A percentile compares a stretch with the other conserved stretches of the same genome.
Evolutionary conservation across 2,797 vertebrate species (phyloP).

Genomic region (Melanotaenia trifasciata): DNA sequence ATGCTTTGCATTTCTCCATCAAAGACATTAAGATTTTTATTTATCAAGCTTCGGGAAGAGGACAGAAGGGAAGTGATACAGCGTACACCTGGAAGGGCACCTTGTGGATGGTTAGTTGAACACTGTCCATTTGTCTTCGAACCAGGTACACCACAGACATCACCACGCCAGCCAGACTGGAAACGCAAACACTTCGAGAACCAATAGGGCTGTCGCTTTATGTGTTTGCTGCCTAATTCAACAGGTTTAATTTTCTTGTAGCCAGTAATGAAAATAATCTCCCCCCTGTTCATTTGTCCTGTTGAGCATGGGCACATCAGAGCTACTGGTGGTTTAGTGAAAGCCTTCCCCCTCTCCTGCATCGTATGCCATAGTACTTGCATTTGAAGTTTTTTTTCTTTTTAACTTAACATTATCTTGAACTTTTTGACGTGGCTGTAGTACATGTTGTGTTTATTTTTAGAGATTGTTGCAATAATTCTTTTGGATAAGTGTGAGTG

Average conservation of each 20-base stretch:
- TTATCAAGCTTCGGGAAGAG: constrained; percentile 38
- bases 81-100: constrained; percentile 79
- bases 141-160: constrained; percentile 70
- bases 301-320: constrained; percentile 64
- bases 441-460: constrained; percentile 79
- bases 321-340: constrained; percentile 74
- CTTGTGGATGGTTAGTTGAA: constrained; percentile 54
- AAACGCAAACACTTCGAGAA: constrained; percentile 72
- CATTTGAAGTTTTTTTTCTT: constrained; percentile 76
- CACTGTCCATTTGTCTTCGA: constrained; percentile 79
- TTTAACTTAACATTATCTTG: constrained; percentile 70
- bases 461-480: constrained; percentile 87
- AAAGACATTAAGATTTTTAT: constrained; percentile 17
- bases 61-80: constrained; percentile 52
- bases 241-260: constrained; percentile 51
- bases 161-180: constrained; percentile 59
- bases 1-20: constrained; percentile 22
- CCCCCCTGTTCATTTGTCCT: constrained; percentile 53
- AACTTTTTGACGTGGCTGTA: constrained; percentile 77
- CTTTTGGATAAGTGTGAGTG: constrained; percentile 68
- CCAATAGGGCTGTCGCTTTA: constrained; percentile 72
- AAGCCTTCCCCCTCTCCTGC: constrained; percentile 62
- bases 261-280: constrained; percentile 69
- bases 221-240: constrained; percentile 78
- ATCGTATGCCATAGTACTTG: constrained; percentile 78